Percentiles rank a stretch among this genome's conserved stretches.
These are phyloP conservation scores for Dinoponera quadriceps DNA, from an alignment of 1,140 invertebrate species.

Conservation along the genomic window DNA sequence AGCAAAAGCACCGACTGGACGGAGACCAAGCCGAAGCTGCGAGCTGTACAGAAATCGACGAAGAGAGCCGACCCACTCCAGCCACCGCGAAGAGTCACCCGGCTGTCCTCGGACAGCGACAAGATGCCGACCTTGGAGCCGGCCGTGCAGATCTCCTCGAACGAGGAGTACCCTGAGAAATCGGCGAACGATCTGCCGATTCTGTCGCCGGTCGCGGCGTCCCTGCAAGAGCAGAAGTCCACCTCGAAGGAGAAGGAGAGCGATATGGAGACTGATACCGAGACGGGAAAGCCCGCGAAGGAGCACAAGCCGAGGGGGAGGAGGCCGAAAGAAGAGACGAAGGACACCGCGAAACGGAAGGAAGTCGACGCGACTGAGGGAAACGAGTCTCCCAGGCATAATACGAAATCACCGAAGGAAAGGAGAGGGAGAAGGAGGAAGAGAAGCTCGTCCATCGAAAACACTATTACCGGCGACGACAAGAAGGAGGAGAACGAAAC, in stretches of 20 bases:
- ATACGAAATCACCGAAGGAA: neutral
- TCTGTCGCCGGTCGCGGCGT: conserved; percentile 63
- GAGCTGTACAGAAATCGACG: conserved; percentile 53
- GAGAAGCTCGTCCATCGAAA: conserved; percentile 4
- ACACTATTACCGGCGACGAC: conserved; percentile 14
- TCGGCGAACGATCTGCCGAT: conserved; percentile 71
- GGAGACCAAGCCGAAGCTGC: conserved; percentile 33
- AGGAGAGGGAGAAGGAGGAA: conserved; percentile 26
- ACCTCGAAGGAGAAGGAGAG: conserved; percentile 41
- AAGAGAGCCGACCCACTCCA: conserved; percentile 31
- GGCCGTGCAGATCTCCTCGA: conserved; percentile 38
- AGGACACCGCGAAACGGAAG: neutral
- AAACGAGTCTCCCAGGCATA: conserved; percentile 18
- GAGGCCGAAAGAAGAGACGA: conserved; percentile 28
- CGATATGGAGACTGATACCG: neutral
- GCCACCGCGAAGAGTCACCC: conserved; percentile 63
- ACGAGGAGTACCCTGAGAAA: conserved; percentile 56
- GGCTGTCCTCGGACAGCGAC: conserved; percentile 73
- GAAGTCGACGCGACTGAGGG: neutral
- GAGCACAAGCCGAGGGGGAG: conserved; percentile 32
- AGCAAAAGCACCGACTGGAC: conserved; percentile 27
- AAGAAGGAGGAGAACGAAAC: conserved; percentile 39
- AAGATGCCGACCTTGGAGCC: conserved; percentile 78
- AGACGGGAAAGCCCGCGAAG: neutral
- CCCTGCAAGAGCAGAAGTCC: conserved; percentile 37